Percentiles rank a stretch among this genome's conserved stretches.
Evolutionary conservation across 2,888 invertebrate genomes (phyloP).

Genomic region (Tholera decimalis): DNA sequence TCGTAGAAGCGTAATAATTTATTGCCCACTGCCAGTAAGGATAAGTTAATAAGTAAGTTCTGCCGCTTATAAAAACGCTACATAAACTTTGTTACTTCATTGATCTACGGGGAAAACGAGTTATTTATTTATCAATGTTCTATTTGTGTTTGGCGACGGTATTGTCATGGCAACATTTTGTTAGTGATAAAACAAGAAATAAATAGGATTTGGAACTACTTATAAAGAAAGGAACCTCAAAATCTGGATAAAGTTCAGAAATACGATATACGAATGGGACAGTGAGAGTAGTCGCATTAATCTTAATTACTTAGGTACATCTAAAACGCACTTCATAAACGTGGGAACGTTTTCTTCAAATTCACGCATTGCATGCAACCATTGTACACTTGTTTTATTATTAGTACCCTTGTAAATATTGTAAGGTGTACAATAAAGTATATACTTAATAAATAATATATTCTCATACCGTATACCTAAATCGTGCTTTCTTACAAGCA

Average conservation of each 20-base stretch:
- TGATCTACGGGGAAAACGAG: conserved; percentile 57
- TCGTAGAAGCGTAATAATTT: conserved; percentile 73
- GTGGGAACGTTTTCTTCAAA: no score
- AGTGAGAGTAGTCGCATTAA: no score
- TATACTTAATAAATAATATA: no score
- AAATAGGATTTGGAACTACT: conserved; percentile 2
- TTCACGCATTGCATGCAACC: no score
- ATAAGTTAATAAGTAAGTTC: conserved; percentile 68
- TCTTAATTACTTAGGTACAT: no score
- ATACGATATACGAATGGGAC: not conserved
- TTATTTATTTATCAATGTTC: conserved; percentile 61
- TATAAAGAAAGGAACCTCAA: not conserved
- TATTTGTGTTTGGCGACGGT: conserved; percentile 44
- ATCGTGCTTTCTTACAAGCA: not conserved
- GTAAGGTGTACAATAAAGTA: no score
- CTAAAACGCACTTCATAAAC: no score
- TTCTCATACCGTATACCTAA: no score
- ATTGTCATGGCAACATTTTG: conserved; percentile 27
- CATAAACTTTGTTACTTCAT: conserved; percentile 67
- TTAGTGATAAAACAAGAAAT: conserved; percentile 20
- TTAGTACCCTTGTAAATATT: no score
- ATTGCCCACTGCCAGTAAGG: conserved; percentile 59
- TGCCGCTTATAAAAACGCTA: conserved; percentile 67
- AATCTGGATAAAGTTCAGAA: not conserved
- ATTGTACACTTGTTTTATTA: no score